Conservation (phyloP, 2,113 vertebrate species). For the Lagopus leucura region DNA sequence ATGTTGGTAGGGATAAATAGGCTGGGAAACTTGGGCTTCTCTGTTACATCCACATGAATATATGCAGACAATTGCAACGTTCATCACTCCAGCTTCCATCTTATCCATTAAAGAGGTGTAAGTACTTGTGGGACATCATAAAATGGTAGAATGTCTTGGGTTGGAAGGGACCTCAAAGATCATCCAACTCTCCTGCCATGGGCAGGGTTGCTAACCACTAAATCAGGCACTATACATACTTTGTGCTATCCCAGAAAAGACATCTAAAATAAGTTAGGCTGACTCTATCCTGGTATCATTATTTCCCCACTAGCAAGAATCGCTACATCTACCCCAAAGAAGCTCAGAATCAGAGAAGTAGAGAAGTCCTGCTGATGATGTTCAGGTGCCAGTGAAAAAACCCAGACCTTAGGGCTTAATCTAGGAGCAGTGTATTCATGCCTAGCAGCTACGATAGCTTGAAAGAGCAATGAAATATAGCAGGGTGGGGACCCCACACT, state of each 20-base stretch:
- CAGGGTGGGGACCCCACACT: not conserved
- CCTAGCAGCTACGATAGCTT: not conserved
- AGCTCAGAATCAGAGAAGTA: not conserved
- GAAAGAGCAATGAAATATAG: not conserved
- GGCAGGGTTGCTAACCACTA: too few species aligned
- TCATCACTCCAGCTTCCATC: not conserved
- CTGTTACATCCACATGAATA: not conserved
- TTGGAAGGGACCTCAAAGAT: too few species aligned
- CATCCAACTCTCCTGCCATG: too few species aligned
- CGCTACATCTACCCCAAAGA: not conserved
- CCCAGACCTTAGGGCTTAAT: not conserved
- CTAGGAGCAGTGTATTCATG: accelerated
- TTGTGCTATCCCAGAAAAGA: not conserved
- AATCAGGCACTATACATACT: too few species aligned
- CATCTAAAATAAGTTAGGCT: not conserved
- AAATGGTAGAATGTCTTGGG: too few species aligned
- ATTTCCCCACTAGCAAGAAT: not conserved
- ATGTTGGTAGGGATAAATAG: not conserved
- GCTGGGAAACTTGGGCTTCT: accelerated
- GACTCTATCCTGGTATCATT: not conserved
- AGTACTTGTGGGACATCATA: not conserved
- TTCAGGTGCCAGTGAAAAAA: not conserved
- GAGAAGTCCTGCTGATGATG: not conserved
- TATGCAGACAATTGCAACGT: not conserved
- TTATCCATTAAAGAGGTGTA: accelerated